Conservation (phyloP, 2,113 vertebrate genomes). For the Megaptera novaeangliae region DNA sequence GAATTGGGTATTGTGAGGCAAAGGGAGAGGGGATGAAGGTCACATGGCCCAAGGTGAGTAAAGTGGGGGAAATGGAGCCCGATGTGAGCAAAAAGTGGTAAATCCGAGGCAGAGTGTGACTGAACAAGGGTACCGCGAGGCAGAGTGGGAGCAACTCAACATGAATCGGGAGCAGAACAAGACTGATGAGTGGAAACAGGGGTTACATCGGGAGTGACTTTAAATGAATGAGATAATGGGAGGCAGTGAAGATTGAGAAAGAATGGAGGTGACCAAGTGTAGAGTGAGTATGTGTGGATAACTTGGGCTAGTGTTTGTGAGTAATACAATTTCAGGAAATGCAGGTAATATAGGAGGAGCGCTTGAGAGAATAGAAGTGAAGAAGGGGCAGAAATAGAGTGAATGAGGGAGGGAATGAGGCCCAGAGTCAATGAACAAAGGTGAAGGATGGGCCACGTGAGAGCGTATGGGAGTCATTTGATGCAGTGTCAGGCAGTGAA, state of each 20-base stretch:
- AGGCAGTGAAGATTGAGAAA: not conserved
- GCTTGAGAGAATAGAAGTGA: not conserved
- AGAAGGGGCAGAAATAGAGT: not conserved
- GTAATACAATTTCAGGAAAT: not conserved
- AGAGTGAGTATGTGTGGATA: not conserved
- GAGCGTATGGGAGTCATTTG: not conserved
- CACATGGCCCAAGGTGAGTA: not conserved
- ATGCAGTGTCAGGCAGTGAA: not conserved
- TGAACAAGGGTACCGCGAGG: not conserved
- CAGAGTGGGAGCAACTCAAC: not conserved
- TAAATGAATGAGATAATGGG: not conserved
- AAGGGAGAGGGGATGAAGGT: not conserved
- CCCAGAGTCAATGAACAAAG: not conserved
- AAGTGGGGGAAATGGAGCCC: not conserved
- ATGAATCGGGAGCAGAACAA: not conserved
- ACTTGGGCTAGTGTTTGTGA: not conserved
- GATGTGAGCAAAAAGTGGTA: not conserved
- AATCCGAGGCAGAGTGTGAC: not conserved
- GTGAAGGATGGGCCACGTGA: not conserved
- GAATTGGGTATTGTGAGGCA: not conserved
- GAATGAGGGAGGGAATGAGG: not conserved
- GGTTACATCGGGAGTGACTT: not conserved
- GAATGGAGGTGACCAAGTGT: not conserved
- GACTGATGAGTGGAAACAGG: not conserved
- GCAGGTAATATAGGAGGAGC: not conserved